Conservation (phyloP, 2,888 invertebrate genomes). For the Zootermopsis nevadensis region DNA sequence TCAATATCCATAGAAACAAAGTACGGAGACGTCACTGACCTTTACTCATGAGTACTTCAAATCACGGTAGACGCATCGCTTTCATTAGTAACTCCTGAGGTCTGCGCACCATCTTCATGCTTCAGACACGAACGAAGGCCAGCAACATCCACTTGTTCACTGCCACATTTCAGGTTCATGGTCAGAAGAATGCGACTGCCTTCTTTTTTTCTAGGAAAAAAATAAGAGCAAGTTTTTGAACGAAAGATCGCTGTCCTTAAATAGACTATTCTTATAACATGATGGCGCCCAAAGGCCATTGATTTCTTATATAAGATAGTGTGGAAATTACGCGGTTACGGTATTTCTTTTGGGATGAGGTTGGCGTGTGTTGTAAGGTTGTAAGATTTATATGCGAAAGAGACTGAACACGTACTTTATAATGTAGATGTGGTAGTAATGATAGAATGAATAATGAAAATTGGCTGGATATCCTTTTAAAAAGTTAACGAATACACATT, state of each 20-base stretch:
- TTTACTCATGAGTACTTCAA: not conserved
- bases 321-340: not conserved
- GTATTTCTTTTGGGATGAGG: not conserved
- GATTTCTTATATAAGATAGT: not conserved
- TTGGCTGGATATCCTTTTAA: not conserved
- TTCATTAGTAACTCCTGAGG: not conserved
- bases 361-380: not conserved
- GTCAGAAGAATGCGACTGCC: not conserved
- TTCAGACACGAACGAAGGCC: not conserved
- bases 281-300: not conserved
- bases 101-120: not conserved
- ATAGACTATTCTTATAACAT: not conserved
- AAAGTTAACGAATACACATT: too few relatives aligned
- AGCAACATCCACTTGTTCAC: not conserved
- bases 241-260: not conserved
- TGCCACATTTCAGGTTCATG: not conserved
- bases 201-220: not conserved
- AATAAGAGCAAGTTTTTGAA: not conserved
- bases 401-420: not conserved
- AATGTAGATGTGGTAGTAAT: not conserved
- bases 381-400: not conserved
- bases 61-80: not conserved
- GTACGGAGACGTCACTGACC: not conserved
- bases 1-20: too few relatives aligned
- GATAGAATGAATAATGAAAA: not conserved